Conservation (phyloP, 2,113 vertebrate genomes). For the Orientallactaga bullata region DNA sequence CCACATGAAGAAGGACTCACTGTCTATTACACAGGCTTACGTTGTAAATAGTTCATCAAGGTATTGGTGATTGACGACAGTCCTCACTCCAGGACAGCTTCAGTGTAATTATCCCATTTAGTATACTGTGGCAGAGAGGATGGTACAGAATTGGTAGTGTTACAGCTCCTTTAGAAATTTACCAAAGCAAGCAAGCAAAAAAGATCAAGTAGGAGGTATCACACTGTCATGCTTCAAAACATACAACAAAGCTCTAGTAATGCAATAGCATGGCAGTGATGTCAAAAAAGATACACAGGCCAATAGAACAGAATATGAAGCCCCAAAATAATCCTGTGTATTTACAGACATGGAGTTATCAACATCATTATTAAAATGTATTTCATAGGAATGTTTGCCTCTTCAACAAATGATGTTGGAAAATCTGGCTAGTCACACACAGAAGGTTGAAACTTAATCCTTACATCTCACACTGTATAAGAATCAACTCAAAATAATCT, state of each 20-base stretch:
- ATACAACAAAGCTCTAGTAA: background rate
- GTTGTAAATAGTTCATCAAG: background rate
- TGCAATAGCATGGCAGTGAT: background rate
- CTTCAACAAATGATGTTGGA: background rate
- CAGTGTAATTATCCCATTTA: background rate
- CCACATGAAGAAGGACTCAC: background rate
- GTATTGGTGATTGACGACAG: too few relatives aligned
- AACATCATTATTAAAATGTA: background rate
- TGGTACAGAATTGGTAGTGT: constrained; percentile 13
- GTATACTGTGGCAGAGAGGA: background rate
- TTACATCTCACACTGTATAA: background rate
- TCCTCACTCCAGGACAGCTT: background rate
- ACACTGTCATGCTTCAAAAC: background rate
- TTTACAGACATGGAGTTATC: background rate
- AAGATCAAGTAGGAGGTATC: background rate
- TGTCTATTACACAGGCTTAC: background rate
- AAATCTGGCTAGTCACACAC: background rate
- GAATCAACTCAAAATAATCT: background rate
- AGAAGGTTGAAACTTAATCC: background rate
- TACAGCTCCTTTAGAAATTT: constrained; percentile 86
- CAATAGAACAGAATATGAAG: background rate
- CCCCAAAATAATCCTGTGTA: rapidly evolving
- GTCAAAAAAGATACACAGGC: background rate
- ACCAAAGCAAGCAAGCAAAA: background rate
- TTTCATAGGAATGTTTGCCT: background rate